Evolutionary conservation across 2,888 invertebrate species (phyloP), one percentile per base, ranked within the genome.

Genomic region (Trissolcus japonicus): DNA sequence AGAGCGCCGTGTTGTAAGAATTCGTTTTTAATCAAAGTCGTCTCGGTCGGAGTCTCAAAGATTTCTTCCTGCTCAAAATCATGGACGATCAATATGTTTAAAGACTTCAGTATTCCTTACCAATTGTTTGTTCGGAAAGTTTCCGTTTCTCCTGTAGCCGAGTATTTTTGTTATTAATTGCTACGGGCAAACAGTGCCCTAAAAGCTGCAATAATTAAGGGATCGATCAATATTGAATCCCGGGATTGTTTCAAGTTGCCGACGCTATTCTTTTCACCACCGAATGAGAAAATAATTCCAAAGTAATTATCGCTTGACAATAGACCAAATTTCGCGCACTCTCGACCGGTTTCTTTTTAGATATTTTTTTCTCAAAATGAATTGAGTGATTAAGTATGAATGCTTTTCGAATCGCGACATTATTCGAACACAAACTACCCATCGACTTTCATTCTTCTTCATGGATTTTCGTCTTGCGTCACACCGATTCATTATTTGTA

Each of bases 381-480:
- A 75, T 75, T 19, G 68, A 69, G 75, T 69, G 61, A 68, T 75
- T 75, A 69, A 68, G 65, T 65, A 65, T 69, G 68, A 75, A 75
- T 68, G 68, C 75, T 41, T 63, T 35, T 43, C 59, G 60, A 69
- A 75, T 75, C 68, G 55, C 63, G 50, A 69, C 63, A 59, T 53
- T 68, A 63, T 59, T 67, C 40, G 53, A 66, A 59, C 55, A 46
- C 55, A 46, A 17, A 16, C 40, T 14, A 35, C 13, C 35, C 51
- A 29, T 53, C 35, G 54, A 19, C n/a, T 56, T 46, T 56, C 55
- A 61, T n/a, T 29, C n/a, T n/a, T 35, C 6, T 25, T 25, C 25
- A 2, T 35, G 35, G 35, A 35, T 7, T 35, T 14, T 41, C 17
- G 7, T 29, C 25, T 57, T 43, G 51, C 50, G 21, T 6, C 48